Evolutionary conservation across 2,797 vertebrate species (phyloP).

Genomic region (Pantherophis alleghaniensis): DNA sequence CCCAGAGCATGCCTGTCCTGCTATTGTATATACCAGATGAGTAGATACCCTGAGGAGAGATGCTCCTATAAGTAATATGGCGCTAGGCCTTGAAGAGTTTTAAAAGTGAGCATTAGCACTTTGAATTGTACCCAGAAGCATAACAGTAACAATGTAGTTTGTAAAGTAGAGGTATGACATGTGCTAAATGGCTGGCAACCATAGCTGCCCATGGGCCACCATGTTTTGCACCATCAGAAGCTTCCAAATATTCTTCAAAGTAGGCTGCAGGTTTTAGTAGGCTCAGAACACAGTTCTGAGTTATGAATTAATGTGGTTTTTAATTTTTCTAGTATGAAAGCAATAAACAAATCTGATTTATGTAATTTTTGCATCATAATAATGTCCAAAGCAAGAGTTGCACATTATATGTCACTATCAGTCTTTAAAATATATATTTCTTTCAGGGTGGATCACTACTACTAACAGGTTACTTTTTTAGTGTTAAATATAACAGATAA

Average conservation of each 20-base stretch:
- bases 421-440: neutral
- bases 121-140: neutral
- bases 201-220: neutral
- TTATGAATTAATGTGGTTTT: neutral
- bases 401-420: neutral
- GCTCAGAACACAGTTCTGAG: neutral
- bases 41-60: neutral
- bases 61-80: neutral
- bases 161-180: neutral
- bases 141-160: neutral
- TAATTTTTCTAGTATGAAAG: neutral
- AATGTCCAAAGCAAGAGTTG: neutral
- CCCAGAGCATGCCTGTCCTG: neutral
- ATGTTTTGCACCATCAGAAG: neutral
- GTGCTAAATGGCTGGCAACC: neutral
- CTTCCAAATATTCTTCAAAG: neutral
- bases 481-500: neutral
- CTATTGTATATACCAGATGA: neutral
- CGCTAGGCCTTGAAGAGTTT: neutral
- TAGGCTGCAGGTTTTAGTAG: neutral
- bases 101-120: neutral
- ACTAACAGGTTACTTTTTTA: neutral
- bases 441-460: neutral
- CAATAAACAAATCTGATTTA: neutral
- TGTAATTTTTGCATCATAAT: neutral